These are phyloP conservation scores for Sesia bembeciformis DNA, from an alignment of 2,888 invertebrate genomes.

Conservation along the genomic window DNA sequence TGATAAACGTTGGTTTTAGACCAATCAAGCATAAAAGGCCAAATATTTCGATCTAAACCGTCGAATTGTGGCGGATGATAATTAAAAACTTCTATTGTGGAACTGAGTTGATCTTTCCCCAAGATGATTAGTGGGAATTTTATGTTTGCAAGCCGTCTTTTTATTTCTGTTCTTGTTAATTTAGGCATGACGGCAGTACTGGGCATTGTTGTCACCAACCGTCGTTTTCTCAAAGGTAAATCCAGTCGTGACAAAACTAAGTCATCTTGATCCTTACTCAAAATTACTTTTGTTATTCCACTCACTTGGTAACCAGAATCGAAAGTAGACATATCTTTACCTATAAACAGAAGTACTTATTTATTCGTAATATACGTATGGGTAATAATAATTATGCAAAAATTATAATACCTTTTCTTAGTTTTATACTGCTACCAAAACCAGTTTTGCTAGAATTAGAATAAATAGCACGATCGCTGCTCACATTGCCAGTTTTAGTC, in stretches of 20 bases:
- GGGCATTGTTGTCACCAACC: constrained; percentile 23
- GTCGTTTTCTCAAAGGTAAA: constrained; percentile 14
- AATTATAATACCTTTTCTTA: too few species aligned
- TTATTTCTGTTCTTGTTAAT: constrained; percentile 39
- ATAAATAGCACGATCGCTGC: too few species aligned
- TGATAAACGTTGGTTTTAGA: constrained; percentile 3
- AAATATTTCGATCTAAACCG: constrained; percentile 41
- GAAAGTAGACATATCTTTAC: constrained; percentile 1
- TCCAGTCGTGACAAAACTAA: constrained; percentile 10
- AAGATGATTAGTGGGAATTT: constrained; percentile 46
- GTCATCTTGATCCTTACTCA: constrained; percentile 20
- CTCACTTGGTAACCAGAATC: constrained; percentile 16
- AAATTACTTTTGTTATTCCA: constrained; percentile 29
- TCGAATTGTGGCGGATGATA: constrained; percentile 37
- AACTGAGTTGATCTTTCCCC: constrained; percentile 46
- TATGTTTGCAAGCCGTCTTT: constrained; percentile 29
- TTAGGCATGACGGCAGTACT: constrained; percentile 20
- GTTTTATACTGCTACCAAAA: too few species aligned
- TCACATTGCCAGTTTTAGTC: too few species aligned
- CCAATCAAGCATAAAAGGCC: constrained; percentile 59
- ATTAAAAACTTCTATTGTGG: constrained; percentile 23
- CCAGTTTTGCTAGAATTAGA: too few species aligned
- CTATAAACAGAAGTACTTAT: too few species aligned
- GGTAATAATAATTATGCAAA: too few species aligned
- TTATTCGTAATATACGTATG: too few species aligned